These are phyloP conservation scores for Murina feae DNA, from an alignment of 2,113 vertebrate species.

Conservation along the genomic window DNA sequence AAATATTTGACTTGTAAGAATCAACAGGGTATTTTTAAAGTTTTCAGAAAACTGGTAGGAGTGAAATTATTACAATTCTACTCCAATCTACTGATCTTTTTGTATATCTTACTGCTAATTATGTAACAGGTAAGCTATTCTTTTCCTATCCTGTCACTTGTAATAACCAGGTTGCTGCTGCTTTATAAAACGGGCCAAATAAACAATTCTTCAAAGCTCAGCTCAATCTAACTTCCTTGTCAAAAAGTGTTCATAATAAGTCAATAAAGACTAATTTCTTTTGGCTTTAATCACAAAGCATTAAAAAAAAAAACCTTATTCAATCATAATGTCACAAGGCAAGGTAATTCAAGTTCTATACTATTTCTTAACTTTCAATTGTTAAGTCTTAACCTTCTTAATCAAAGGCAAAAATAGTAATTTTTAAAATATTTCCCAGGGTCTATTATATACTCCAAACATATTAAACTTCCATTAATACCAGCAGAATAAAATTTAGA, in stretches of 20 bases:
- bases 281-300: background rate
- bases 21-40: background rate
- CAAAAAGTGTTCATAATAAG: conserved; percentile 19
- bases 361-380: conserved; percentile 5
- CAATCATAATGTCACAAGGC: background rate
- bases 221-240: background rate
- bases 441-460: background rate
- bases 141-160: background rate
- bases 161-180: background rate
- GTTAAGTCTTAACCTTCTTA: background rate
- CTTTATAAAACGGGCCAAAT: background rate
- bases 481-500: background rate
- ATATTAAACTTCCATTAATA: background rate
- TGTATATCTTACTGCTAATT: background rate
- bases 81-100: background rate
- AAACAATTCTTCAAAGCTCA: background rate
- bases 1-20: background rate
- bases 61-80: background rate
- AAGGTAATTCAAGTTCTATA: background rate
- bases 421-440: background rate
- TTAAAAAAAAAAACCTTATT: background rate
- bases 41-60: background rate
- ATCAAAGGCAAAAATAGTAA: conserved; percentile 31
- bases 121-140: background rate
- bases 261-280: background rate